Base-by-base conservation (phyloP, 2,113 vertebrate species). In the Bos indicus region DNA sequence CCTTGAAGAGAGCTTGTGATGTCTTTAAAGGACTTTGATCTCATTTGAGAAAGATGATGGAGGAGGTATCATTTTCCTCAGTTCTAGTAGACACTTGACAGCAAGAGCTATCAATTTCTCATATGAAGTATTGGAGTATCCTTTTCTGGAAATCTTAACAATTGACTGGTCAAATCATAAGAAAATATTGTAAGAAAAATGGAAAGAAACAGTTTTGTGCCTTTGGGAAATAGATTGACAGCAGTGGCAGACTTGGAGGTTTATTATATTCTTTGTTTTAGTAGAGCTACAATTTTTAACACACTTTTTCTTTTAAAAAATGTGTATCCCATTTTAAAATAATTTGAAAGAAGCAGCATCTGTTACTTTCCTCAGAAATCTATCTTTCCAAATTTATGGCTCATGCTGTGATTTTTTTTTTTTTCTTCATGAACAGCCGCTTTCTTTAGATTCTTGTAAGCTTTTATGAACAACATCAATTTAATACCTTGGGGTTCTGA, bases 241-340 rank as follows among this genome's bases (percentile, higher is more conserved):
- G 91, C n/a, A 59, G 62, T 77, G 93, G 40, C 83, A 90, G 88
- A 96, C 57, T 97, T 84, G 80, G 57, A 95, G 81, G 30, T 96
- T 95, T 98, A 96, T 98, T 94, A 40, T 80, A 60, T 93, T 96
- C 82, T 96, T 98, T 98, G 95, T 98, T 98, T 98, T 97, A 97
- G 56, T 89, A 64, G 78, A 95, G 80, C 43, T 92, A 94, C 91
- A 83, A 96, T 91, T 96, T 94, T 97, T 96, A 98, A 92, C 67
- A 93, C 71, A 36, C 28, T 77, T 92, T 97, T 96, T 89, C 21
- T 30, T 89, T 84, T 89, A 23, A 67, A 96, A 93, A 96, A 80
- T 97, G 40, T 95, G 78, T 91, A 93, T 86, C 51, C 60, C 60
- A 91, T 95, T 97, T 98, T 97, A 95, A 98, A 98, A 97, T 97